These are phyloP conservation scores for Loris lydekkerianus DNA, from an alignment of 2,797 vertebrate species.

Conservation along the genomic window DNA sequence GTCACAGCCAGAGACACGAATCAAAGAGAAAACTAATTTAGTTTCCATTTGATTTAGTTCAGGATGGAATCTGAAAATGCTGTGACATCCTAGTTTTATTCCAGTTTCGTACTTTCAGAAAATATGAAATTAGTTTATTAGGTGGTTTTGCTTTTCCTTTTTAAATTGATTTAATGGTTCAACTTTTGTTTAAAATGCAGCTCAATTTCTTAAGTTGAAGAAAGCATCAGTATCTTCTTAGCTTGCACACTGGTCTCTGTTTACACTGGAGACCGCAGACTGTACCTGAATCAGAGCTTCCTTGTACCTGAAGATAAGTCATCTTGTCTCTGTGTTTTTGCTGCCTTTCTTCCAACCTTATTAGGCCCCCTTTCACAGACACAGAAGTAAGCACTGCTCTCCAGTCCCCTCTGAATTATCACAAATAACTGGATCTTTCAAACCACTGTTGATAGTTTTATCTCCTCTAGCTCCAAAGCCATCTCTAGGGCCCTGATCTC, in stretches of 20 bases:
- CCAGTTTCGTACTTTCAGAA: constrained; percentile 41
- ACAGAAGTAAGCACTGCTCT: background rate
- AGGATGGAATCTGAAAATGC: constrained; percentile 42
- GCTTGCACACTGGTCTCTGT: background rate
- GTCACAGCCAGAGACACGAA: constrained; percentile 69
- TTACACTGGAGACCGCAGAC: background rate
- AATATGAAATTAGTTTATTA: constrained; percentile 54
- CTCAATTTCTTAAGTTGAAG: constrained; percentile 24
- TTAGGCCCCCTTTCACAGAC: background rate
- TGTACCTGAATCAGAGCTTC: background rate
- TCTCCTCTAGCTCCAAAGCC: background rate
- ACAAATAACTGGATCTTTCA: constrained; percentile 15
- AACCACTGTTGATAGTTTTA: background rate
- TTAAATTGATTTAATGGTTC: constrained; percentile 45
- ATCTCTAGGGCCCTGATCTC: background rate
- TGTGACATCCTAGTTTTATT: constrained; percentile 53
- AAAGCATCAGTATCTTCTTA: background rate
- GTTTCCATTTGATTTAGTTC: constrained; percentile 46
- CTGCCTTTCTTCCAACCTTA: background rate
- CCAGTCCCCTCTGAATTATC: background rate
- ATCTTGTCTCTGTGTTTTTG: background rate
- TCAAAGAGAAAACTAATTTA: constrained; percentile 72
- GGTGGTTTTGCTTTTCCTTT: constrained; percentile 65
- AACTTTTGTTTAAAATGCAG: constrained; percentile 25
- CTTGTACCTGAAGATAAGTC: background rate